A percentile compares a stretch with the other conserved stretches of the same genome.
These are phyloP conservation scores for Petrolisthes cinctipes DNA, from an alignment of 2,888 invertebrate species.

Conservation along the genomic window DNA sequence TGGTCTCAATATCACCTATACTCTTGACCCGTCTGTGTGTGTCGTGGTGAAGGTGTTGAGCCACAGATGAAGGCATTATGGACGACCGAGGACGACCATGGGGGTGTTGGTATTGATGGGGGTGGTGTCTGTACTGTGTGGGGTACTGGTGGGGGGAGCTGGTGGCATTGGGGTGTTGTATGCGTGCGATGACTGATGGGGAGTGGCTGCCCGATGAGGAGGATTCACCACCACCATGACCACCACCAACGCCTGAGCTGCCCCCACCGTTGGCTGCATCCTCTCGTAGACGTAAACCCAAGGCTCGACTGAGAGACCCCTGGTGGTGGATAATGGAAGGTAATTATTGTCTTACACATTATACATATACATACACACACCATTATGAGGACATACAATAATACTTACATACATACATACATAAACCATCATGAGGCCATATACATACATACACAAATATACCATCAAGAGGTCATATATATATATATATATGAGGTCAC, in stretches of 20 bases:
- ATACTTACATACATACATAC: background rate
- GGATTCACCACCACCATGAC: slow-evolving; percentile 15
- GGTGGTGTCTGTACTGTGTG: slow-evolving; percentile 7
- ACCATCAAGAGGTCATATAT: too few relatives aligned
- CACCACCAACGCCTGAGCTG: slow-evolving; percentile 16
- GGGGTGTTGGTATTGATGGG: slow-evolving; percentile 35
- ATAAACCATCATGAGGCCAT: background rate
- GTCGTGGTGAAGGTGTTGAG: slow-evolving; percentile 68
- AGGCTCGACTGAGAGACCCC: slow-evolving; percentile 81
- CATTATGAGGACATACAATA: background rate
- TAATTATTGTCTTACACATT: background rate
- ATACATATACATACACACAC: background rate
- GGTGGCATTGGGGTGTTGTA: background rate
- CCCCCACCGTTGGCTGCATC: slow-evolving; percentile 59
- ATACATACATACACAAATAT: too few relatives aligned
- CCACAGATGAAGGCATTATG: slow-evolving; percentile 70
- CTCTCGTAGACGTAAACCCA: slow-evolving; percentile 73
- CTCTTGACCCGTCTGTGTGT: slow-evolving; percentile 77
- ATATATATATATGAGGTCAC: too few relatives aligned
- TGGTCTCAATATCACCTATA: slow-evolving; percentile 81
- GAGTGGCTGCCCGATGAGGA: slow-evolving; percentile 49
- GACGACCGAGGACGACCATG: slow-evolving; percentile 58
- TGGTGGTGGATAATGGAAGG: background rate
- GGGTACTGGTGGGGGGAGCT: background rate
- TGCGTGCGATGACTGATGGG: slow-evolving; percentile 36